Base-by-base conservation (phyloP, 2,113 vertebrate species). In the Apodemus sylvaticus region DNA sequence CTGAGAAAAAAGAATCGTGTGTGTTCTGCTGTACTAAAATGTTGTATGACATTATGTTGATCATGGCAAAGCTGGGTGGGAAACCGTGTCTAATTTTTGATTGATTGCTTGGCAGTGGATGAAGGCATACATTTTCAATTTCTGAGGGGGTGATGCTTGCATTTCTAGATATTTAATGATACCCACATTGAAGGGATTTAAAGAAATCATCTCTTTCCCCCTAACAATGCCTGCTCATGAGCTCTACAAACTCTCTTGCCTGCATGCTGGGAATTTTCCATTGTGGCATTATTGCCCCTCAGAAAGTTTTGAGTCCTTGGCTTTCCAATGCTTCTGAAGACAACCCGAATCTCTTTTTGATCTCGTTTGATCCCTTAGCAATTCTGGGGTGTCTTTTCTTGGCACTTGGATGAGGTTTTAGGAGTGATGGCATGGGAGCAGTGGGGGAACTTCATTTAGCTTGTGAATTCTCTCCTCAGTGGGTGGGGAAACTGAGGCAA, bases 31-130 rank as follows among this genome's bases (percentile, higher is more conserved):
- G 14, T 66, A 26, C 51, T 55, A 20, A 26, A 70, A 12, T 93
- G 26, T 45, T 73, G 64, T 51, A 10, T 48, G n/a, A 39, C 29
- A 71, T 42, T 71, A 5, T 11, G 60, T 71, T 95, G 53, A 60
- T 12, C 29, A 48, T 78, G 87, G 66, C 60, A 29, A 91, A 85
- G 48, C 62, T 87, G n/a, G 9, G 24, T 81, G 86, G 7, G 62
- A 94, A 89, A 95, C 36, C 17, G 45, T 76, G 42, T 66, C 70
- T 95, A 48, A 87, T 42, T 58, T 93, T 92, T 87, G 68, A 90
- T 77, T 89, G 83, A 64, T 26, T 86, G 53, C 76, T 92, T 94
- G 91, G 42, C 85, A 94, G 29, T 36, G 29, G 36, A 92, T 86
- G 45, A 95, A 66, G n/a, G 45, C 48, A 73, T 11, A 39, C 7